These are phyloP conservation scores for Enteromius mattozi DNA, from an alignment of 2,797 vertebrate species.

Conservation along the genomic window DNA sequence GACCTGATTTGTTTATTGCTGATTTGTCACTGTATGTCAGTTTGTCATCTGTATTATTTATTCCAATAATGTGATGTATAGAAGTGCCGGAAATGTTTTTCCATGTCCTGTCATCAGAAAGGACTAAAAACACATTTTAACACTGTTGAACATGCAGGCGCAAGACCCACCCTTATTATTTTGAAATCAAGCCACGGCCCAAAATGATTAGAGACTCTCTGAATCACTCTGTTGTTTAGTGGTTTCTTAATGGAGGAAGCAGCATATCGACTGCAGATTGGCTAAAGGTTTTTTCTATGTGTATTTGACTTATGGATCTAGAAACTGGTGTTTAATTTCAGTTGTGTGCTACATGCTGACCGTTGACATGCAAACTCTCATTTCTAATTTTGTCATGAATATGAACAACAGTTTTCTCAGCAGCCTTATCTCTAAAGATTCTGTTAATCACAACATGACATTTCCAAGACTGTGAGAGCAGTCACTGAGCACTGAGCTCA, in stretches of 20 bases:
- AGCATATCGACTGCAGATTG: not conserved
- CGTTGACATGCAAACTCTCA: not conserved
- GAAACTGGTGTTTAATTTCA: not conserved
- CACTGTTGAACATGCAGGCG: not conserved
- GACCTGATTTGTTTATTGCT: not conserved
- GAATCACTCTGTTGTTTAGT: not conserved
- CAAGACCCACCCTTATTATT: not conserved
- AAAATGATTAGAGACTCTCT: not conserved
- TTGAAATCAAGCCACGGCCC: not conserved
- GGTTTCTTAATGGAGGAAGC: slow-evolving; percentile 8
- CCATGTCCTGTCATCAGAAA: not conserved
- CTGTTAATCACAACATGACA: not conserved
- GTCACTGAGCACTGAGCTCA: not conserved
- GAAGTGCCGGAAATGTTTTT: not conserved
- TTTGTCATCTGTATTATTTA: too few relatives aligned
- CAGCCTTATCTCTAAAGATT: not conserved
- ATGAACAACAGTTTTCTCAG: not conserved
- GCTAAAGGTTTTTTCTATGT: not conserved
- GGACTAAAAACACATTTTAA: not conserved
- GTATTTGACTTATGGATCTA: not conserved
- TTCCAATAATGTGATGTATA: not conserved
- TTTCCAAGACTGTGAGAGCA: not conserved
- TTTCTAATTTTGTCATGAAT: not conserved
- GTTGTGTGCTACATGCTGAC: not conserved
- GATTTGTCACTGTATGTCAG: not conserved